phyloP scores from a whole-genome alignment of 30 jellyfish, hydroid and myxozoan species.

The Rhopilema esculentum region DNA sequence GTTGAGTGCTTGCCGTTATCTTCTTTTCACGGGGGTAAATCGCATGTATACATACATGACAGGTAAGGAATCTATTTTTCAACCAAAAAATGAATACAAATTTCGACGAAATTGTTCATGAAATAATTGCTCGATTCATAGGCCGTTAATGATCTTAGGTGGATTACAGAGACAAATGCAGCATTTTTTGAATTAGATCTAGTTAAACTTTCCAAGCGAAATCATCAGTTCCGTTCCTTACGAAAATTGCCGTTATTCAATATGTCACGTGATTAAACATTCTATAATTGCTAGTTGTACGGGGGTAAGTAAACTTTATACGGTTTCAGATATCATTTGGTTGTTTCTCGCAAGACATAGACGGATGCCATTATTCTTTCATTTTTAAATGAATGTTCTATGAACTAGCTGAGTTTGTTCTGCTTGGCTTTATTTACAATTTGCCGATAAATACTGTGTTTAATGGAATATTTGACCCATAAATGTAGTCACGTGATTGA shows the following conservation, averaged over 20 bases:
- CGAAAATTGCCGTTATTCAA: conserved; percentile 58
- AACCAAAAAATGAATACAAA: neutral
- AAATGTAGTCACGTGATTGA: conserved; percentile 72
- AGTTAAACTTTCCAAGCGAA: conserved; percentile 9
- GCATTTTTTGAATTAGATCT: neutral
- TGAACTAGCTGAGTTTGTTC: neutral
- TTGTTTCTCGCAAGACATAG: conserved; percentile 33
- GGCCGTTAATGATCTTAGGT: neutral
- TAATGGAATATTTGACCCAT: conserved; percentile 57
- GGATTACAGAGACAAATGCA: neutral
- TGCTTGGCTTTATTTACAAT: neutral
- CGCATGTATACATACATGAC: neutral
- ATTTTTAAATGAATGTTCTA: neutral
- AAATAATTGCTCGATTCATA: neutral
- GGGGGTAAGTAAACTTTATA: conserved; percentile 37
- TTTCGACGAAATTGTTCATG: neutral
- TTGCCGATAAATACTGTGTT: neutral
- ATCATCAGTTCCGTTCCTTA: conserved; percentile 18
- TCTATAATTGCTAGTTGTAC: conserved; percentile 36
- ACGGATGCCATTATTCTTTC: conserved; percentile 32
- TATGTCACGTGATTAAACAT: conserved; percentile 58
- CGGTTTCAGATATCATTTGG: conserved; percentile 59
- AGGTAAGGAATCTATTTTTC: conserved; percentile 4
- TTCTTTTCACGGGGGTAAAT: conserved; percentile 45
- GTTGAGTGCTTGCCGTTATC: conserved; percentile 69